Base-by-base conservation (phyloP, 1,140 invertebrate genomes). In the Centruroides sculpturatus region DNA sequence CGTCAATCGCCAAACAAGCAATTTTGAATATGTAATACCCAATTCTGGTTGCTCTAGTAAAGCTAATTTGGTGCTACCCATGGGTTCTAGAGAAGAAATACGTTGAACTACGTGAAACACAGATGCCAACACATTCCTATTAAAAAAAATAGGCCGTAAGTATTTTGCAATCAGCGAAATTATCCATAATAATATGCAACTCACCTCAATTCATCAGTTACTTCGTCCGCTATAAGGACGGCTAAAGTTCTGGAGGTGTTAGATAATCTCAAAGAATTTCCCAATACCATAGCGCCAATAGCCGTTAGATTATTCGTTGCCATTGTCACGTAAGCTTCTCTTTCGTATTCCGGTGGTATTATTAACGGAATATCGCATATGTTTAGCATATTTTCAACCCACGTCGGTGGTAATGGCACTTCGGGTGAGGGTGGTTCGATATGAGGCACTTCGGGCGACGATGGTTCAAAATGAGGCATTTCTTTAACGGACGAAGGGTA, bases 301-400 rank as follows among this genome's bases (percentile, higher is more conserved):
- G 86, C 87, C 72, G 96, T 96, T 34, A 87, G 86, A 73, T 97
- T 92, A 77, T 94, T 96, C 61, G 92, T 96, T 52, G 90, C 91
- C 67, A 96, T 77, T 57, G 92, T 97, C 66, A 97, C 92, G 87
- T 91, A 97, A 71, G 92, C 81, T 68, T 76, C 64, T 8, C 5
- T 41, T 41, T 41, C 41, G 3, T 5, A 41, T 41, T 5, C 41
- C 5, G 41, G 41, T 6, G 41, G 41, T 41, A 41, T 6, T 8
- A 41, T 6, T 41, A 41, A 41, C 5, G 41, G 41, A 41, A 41
- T 41, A 41, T 41, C 41, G 41, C 41, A 41, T 41, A 41, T 41
- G 8, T 41, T 41, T 8, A 41, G 8, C 41, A 41, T 41, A 41
- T 41, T 41, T 41, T 41, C 41, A 6, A 41, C 41, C 41, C 41